A percentile compares a stretch with the other conserved stretches of the same genome.
phyloP scores from a whole-genome alignment of 2,113 vertebrate species.

The Pseudorasbora parva region DNA sequence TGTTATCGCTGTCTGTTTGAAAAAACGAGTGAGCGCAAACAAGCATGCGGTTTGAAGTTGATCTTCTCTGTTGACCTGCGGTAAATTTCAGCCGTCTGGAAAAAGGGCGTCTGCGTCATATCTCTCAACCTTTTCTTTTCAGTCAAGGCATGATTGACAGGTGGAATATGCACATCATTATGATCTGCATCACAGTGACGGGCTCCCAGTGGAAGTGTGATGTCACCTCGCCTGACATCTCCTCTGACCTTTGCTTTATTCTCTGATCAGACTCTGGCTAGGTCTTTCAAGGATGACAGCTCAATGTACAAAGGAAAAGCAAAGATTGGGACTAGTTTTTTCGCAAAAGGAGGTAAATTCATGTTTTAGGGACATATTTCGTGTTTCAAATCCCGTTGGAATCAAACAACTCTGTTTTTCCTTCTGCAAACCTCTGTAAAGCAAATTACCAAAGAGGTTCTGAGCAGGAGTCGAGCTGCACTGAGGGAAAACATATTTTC shows the following conservation, averaged over 20 bases:
- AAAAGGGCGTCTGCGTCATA: background rate
- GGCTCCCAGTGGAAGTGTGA: background rate
- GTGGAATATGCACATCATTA: slow-evolving; percentile 35
- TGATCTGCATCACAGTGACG: background rate
- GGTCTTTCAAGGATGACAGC: background rate
- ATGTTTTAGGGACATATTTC: background rate
- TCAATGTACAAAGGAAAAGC: slow-evolving; percentile 1
- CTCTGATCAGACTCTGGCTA: slow-evolving; percentile 8
- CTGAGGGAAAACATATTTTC: too few species aligned
- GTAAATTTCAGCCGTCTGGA: slow-evolving; percentile 18
- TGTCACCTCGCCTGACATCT: slow-evolving; percentile 2
- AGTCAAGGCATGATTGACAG: slow-evolving; percentile 24
- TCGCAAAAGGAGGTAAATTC: background rate
- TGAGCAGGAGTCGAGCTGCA: background rate
- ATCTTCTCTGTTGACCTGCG: slow-evolving; percentile 12
- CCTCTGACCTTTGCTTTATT: slow-evolving; percentile 13
- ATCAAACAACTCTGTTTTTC: background rate
- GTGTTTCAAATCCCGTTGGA: background rate
- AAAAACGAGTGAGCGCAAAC: slow-evolving; percentile 13
- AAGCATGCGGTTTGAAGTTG: slow-evolving; percentile 18
- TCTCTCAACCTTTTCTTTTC: background rate
- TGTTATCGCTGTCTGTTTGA: slow-evolving; percentile 17
- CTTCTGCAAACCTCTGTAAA: background rate
- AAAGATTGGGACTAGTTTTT: background rate
- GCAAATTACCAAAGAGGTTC: background rate